Base-by-base conservation (phyloP, 2,797 vertebrate species). In the Xiphophorus birchmanni region DNA sequence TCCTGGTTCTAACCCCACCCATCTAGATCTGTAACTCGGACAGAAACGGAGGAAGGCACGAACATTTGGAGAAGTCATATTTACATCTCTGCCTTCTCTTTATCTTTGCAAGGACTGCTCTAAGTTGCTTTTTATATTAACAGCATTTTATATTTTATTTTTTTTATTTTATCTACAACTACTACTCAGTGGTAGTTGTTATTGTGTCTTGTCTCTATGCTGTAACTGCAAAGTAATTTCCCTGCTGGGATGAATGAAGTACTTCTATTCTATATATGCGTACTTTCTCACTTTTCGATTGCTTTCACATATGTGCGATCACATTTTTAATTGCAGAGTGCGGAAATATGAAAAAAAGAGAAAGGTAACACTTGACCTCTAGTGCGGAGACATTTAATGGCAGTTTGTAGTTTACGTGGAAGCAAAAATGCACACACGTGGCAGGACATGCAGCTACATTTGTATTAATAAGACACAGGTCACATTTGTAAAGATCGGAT, bases 381-480 rank as follows among this genome's bases (percentile, higher is more conserved):
- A 17, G 48, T 58, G 6, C 12, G 13, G 13, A 50, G 3, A 26
- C 44, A 69, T 82, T 82, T 23, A 58, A 48, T 50, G n/a, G 73
- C 2, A 1, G 42, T 18, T 42, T 54, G 5, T 37, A 4, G 42
- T 26, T 42, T 44, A 23, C 35, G 0, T 67, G 37, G 40, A 74
- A 23, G 45, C 56, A n/a, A 21, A 74, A 26, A 18, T 35, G n/a
- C 45, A 11, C 26, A 77, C 1, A 10, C 32, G 40, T 35, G 12
- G 47, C 17, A 69, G 18, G 65, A 74, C 75, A 40, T 13, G 18
- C 32, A 58, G 56, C 71, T 44, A 29, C 37, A 21, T 67, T 80
- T 60, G 40, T 75, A 69, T 65, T 71, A 74, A 40, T 74, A 47
- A 75, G 73, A 44, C 35, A 50, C 17, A 50, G 48, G 48, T 48